Evolutionary conservation across 2,797 vertebrate genomes (phyloP).

Genomic region (Xerus rutilus): DNA sequence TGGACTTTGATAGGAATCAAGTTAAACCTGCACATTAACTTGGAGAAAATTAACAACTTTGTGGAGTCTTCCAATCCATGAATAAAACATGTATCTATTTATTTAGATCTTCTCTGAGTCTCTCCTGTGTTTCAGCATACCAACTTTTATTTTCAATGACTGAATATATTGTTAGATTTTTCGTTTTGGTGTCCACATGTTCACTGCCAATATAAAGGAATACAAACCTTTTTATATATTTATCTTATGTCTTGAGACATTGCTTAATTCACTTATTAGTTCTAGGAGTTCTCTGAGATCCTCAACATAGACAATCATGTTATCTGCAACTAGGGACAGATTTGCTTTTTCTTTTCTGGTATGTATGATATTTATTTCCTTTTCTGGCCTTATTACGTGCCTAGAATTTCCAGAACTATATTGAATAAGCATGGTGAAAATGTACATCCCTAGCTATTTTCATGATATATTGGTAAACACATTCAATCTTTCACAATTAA

Average conservation of each 20-base stretch:
- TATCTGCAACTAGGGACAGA: neutral
- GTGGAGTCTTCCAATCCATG: neutral
- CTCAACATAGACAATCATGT: neutral
- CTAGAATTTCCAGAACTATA: neutral
- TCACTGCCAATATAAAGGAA: neutral
- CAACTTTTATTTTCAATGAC: neutral
- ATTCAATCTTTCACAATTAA: neutral
- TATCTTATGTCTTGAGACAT: neutral
- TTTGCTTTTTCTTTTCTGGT: constrained; percentile 17
- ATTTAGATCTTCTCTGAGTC: neutral
- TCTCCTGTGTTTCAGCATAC: neutral
- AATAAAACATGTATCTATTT: neutral
- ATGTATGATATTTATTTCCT: constrained; percentile 8
- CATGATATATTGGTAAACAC: neutral
- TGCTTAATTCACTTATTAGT: neutral
- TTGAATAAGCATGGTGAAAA: neutral
- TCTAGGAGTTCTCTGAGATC: neutral
- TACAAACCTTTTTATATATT: neutral
- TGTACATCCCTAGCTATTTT: neutral
- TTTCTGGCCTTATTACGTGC: neutral
- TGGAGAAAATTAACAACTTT: neutral
- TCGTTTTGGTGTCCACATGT: neutral
- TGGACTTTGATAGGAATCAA: neutral
- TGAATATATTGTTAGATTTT: neutral
- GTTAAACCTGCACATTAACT: neutral